Conservation (phyloP, 2,113 vertebrate genomes). For the Athene noctua region DNA sequence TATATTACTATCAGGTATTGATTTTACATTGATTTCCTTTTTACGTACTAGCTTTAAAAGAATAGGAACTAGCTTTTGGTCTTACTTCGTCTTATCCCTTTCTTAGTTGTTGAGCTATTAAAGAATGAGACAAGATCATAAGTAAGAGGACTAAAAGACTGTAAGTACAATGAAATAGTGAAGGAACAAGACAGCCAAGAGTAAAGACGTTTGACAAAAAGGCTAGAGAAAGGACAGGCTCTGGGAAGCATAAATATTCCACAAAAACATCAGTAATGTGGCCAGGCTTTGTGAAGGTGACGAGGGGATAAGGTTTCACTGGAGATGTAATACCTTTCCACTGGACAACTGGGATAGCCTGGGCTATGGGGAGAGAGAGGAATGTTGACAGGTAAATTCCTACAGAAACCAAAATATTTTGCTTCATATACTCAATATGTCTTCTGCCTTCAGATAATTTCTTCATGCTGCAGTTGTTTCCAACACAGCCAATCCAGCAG, state of each 20-base stretch:
- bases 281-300: background rate
- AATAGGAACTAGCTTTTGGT: background rate
- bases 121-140: background rate
- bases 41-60: background rate
- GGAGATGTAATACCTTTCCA: background rate
- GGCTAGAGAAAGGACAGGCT: background rate
- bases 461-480: background rate
- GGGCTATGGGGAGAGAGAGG: background rate
- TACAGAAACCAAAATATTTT: background rate
- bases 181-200: background rate
- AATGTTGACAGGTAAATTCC: background rate
- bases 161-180: background rate
- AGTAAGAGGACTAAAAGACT: background rate
- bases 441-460: background rate
- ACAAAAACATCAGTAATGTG: background rate
- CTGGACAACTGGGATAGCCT: background rate
- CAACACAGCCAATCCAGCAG: background rate
- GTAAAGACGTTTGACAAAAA: background rate
- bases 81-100: background rate
- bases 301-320: background rate
- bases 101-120: background rate
- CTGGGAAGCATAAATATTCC: background rate
- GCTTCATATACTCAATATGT: background rate
- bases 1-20: background rate
- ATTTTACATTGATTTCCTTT: background rate